Percentiles rank a stretch among this genome's conserved stretches.
Conservation (phyloP, 1,140 invertebrate genomes). For the Drosophila punjabiensis region DNA sequence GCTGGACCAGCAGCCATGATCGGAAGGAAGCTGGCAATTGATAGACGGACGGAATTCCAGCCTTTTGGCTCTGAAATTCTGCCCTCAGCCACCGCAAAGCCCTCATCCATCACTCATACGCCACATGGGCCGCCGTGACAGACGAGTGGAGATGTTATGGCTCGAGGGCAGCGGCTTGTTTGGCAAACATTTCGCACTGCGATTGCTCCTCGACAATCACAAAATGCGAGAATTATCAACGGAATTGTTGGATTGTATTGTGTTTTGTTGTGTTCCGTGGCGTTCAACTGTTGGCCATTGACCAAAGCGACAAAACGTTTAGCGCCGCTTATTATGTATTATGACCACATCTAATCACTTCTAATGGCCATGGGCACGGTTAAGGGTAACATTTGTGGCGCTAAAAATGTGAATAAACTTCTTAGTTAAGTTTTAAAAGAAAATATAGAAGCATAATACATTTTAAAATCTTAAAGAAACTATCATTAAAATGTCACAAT, state of each 20-base stretch:
- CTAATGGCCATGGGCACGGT: constrained; percentile 24
- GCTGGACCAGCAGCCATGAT: not conserved
- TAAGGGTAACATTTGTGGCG: not conserved
- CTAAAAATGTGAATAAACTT: constrained; percentile 8
- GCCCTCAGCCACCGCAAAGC: constrained; percentile 20
- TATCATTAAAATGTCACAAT: not conserved
- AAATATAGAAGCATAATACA: not conserved
- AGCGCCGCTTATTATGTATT: constrained; percentile 36
- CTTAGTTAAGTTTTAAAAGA: not conserved
- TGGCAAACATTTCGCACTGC: constrained; percentile 60
- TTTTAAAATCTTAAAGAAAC: not conserved
- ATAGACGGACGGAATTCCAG: constrained; percentile 41
- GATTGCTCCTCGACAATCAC: constrained; percentile 59
- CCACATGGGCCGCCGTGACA: constrained; percentile 42
- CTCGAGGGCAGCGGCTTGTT: constrained; percentile 34
- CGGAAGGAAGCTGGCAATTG: constrained; percentile 68
- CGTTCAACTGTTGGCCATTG: constrained; percentile 28
- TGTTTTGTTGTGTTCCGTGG: constrained; percentile 6
- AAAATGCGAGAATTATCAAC: constrained; percentile 49
- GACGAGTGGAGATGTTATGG: not conserved
- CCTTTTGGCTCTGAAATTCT: constrained; percentile 13
- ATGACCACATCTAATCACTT: constrained; percentile 42
- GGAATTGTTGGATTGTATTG: constrained; percentile 19
- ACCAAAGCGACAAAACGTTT: constrained; percentile 56
- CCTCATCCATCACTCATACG: constrained; percentile 69